phyloP scores from a whole-genome alignment of 1,140 invertebrate species.

The Papilio helenus region DNA sequence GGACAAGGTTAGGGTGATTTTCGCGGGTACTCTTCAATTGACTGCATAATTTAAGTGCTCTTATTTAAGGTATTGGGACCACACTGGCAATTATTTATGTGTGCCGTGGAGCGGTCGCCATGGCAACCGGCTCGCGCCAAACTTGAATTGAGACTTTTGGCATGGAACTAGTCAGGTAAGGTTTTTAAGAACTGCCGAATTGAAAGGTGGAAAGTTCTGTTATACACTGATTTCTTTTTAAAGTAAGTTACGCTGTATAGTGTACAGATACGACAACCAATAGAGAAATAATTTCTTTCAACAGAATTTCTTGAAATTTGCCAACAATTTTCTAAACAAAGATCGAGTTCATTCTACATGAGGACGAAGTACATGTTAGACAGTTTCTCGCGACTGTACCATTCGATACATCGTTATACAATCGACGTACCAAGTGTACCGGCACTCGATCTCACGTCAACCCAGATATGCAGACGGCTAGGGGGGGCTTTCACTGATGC shows the following conservation, averaged over 20 bases:
- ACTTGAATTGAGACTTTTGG: conserved; percentile 3
- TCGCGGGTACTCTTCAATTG: not conserved
- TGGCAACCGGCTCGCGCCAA: conserved; percentile 32
- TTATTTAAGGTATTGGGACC: conserved; percentile 39
- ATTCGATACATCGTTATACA: conserved; percentile 28
- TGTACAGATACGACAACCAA: too few relatives aligned
- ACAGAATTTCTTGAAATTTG: too few relatives aligned
- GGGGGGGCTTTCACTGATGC: conserved; percentile 36
- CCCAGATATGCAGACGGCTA: conserved; percentile 30
- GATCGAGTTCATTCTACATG: not conserved
- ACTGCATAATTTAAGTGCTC: conserved; percentile 35
- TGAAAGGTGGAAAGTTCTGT: conserved; percentile 15
- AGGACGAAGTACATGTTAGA: not conserved
- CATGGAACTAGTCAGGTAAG: conserved; percentile 1
- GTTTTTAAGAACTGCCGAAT: not conserved
- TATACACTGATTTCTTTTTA: conserved; percentile 1
- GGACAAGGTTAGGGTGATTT: not conserved
- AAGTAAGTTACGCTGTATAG: not conserved
- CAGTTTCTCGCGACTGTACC: not conserved
- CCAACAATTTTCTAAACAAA: not conserved
- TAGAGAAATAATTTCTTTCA: too few relatives aligned
- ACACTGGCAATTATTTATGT: conserved; percentile 37
- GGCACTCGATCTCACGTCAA: conserved; percentile 35
- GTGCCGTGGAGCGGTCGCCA: conserved; percentile 26
- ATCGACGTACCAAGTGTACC: conserved; percentile 21